Conservation (phyloP, 2,113 vertebrate genomes). For the Piliocolobus tephrosceles region DNA sequence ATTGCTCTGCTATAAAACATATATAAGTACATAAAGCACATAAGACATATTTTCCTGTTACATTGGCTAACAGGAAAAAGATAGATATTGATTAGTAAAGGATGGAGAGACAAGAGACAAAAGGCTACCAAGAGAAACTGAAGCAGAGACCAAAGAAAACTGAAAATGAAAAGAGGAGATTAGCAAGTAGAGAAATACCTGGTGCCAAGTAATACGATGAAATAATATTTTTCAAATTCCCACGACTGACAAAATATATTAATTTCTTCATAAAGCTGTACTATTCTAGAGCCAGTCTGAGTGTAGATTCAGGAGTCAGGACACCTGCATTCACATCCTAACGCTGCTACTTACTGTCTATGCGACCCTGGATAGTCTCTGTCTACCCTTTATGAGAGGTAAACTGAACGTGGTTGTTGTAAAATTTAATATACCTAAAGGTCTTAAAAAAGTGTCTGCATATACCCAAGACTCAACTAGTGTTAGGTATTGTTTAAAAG, state of each 20-base stretch:
- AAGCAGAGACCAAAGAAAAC: not conserved
- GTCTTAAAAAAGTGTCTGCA: not conserved
- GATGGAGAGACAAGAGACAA: not conserved
- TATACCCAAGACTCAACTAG: not conserved
- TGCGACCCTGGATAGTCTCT: not conserved
- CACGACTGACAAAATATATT: not conserved
- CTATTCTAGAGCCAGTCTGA: not conserved
- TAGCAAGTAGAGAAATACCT: not conserved
- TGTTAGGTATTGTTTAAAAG: not conserved
- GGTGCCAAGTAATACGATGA: not conserved
- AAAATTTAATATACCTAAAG: not conserved
- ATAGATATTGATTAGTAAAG: constrained; percentile 15
- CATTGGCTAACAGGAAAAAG: not conserved
- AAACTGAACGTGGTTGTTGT: not conserved
- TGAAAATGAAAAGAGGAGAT: not conserved
- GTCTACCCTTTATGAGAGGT: not conserved
- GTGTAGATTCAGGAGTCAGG: not conserved
- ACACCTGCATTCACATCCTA: not conserved
- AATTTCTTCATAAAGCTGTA: not conserved
- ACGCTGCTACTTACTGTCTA: not conserved
- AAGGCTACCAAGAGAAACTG: constrained; percentile 16
- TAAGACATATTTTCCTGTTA: not conserved
- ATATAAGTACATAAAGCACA: not conserved
- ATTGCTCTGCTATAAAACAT: not conserved
- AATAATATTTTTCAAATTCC: not conserved